phyloP scores from a whole-genome alignment of 2,888 invertebrate species.

The Rhimphoctona megacephalus region DNA sequence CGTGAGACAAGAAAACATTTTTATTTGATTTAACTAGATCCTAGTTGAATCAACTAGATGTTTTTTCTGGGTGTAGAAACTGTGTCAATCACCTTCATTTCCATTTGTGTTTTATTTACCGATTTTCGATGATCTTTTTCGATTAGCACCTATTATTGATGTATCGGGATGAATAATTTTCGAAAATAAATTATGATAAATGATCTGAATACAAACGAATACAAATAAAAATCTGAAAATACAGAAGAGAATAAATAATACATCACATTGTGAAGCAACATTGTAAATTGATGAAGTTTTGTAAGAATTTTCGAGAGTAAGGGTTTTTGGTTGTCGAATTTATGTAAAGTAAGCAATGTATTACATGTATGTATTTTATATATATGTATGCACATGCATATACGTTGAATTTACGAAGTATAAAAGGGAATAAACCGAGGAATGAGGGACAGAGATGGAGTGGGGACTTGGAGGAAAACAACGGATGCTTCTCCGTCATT shows the following conservation, averaged over 20 bases:
- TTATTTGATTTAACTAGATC: no score
- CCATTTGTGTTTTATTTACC: background rate
- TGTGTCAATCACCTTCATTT: no score
- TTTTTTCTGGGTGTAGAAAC: no score
- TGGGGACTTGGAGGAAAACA: constrained; percentile 64
- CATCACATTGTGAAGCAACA: background rate
- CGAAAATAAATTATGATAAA: background rate
- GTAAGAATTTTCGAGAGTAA: background rate
- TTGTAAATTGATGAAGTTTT: background rate
- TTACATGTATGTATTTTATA: background rate
- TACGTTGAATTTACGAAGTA: constrained; percentile 1
- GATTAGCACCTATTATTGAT: no score
- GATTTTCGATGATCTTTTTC: background rate
- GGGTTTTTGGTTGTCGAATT: background rate
- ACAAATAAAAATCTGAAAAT: background rate
- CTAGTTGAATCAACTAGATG: no score
- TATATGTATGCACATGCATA: background rate
- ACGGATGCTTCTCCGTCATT: constrained; percentile 55
- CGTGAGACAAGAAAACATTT: no score
- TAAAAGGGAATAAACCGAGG: constrained; percentile 46
- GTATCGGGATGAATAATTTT: background rate
- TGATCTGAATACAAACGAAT: background rate
- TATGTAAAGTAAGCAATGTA: background rate
- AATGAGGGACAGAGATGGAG: constrained; percentile 44
- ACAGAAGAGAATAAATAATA: background rate